These are phyloP conservation scores for Peromyscus californicus DNA, from an alignment of 2,113 vertebrate species.

Conservation along the genomic window DNA sequence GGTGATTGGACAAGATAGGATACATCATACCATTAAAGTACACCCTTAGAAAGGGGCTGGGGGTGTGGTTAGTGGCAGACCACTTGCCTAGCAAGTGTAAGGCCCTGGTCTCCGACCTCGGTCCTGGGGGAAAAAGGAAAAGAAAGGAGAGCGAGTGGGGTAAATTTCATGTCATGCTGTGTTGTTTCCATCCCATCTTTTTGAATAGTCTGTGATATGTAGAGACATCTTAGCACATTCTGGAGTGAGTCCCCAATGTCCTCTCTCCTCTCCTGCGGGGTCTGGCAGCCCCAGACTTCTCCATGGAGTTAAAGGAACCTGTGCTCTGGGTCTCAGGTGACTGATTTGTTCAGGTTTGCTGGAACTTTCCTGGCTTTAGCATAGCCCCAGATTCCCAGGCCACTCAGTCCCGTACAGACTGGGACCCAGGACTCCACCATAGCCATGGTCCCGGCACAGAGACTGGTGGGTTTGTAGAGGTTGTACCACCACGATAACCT, in stretches of 20 bases:
- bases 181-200: background rate
- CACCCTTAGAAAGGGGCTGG: background rate
- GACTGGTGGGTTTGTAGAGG: background rate
- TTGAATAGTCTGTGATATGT: accelerated
- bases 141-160: background rate
- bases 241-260: accelerated
- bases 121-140: too few relatives aligned
- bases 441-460: accelerated
- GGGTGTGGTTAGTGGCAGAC: background rate
- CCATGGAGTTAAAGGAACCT: background rate
- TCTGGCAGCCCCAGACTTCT: background rate
- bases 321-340: background rate
- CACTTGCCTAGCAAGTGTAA: background rate
- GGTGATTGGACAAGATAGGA: background rate
- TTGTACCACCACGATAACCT: background rate
- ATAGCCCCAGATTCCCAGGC: background rate
- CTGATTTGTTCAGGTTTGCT: background rate
- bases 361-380: background rate
- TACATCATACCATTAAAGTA: background rate
- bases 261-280: accelerated
- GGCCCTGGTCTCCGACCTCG: background rate
- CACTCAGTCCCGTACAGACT: background rate
- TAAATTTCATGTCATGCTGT: background rate
- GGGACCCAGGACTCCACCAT: too few relatives aligned
- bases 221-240: background rate